A percentile compares a stretch with the other conserved stretches of the same genome.
Conservation (phyloP, 1,140 invertebrate genomes). For the Belonocnema kinseyi region DNA sequence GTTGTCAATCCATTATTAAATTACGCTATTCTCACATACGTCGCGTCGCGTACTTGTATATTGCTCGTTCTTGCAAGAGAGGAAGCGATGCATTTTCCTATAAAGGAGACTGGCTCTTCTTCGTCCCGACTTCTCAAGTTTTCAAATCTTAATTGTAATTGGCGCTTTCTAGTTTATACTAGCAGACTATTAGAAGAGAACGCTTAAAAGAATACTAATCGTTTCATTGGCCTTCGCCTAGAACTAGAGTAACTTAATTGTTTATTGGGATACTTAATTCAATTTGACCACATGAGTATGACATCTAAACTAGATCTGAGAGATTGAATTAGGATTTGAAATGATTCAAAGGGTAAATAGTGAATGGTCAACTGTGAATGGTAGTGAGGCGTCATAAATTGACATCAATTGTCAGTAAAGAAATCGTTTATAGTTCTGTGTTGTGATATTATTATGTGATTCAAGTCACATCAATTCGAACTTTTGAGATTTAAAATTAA, state of each 20-base stretch:
- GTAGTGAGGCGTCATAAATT: constrained; percentile 2
- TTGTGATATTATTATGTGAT: constrained; percentile 19
- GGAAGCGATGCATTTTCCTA: constrained; percentile 20
- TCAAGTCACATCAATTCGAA: not conserved
- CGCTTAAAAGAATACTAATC: not conserved
- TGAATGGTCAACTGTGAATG: not conserved
- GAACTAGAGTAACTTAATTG: constrained; percentile 2
- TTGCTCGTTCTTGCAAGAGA: not conserved
- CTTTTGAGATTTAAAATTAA: not conserved
- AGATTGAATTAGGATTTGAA: constrained; percentile 11
- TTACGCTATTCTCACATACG: constrained; percentile 3
- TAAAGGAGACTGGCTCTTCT: not conserved
- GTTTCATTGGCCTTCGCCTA: not conserved
- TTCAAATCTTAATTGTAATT: not conserved
- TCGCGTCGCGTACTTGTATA: not conserved
- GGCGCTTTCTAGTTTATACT: not conserved
- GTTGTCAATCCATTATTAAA: constrained; percentile 23
- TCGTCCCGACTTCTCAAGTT: not conserved
- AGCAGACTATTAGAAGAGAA: not conserved
- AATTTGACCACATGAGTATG: not conserved
- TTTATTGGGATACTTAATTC: constrained; percentile 17
- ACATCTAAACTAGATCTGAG: not conserved
- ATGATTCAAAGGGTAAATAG: constrained; percentile 15
- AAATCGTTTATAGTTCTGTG: not conserved
- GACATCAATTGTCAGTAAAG: constrained; percentile 4